Percentiles rank a stretch among this genome's conserved stretches.
Conservation (phyloP, 1,140 invertebrate genomes). For the Anoplolepis gracilipes region DNA sequence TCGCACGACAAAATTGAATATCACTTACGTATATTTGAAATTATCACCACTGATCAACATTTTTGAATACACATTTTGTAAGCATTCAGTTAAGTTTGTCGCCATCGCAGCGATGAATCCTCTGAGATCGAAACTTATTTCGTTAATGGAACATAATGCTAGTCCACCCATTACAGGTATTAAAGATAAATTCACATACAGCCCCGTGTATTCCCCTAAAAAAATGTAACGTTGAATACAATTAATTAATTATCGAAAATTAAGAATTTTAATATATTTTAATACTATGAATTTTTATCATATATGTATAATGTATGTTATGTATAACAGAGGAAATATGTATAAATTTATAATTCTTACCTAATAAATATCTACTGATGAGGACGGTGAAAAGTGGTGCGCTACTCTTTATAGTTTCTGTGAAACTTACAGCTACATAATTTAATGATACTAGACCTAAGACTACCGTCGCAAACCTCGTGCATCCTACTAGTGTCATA, state of each 20-base stretch:
- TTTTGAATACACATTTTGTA: slow-evolving; percentile 95
- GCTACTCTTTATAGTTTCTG: slow-evolving; percentile 95
- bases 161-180: slow-evolving; percentile 95
- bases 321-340: background rate
- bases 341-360: slow-evolving; percentile 77
- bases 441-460: slow-evolving; percentile 92
- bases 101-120: slow-evolving; percentile 93
- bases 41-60: slow-evolving; percentile 93
- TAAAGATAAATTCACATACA: slow-evolving; percentile 92
- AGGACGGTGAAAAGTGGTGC: slow-evolving; percentile 94
- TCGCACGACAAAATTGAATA: background rate
- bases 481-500: slow-evolving; percentile 92
- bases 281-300: background rate
- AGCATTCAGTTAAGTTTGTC: slow-evolving; percentile 94
- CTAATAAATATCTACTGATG: slow-evolving; percentile 90
- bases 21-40: slow-evolving; percentile 92
- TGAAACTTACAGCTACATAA: slow-evolving; percentile 95
- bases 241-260: slow-evolving; percentile 22
- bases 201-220: slow-evolving; percentile 90
- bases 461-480: slow-evolving; percentile 92
- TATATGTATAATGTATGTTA: background rate
- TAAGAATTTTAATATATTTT: too few species aligned
- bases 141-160: slow-evolving; percentile 93
- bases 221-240: slow-evolving; percentile 70
- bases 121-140: slow-evolving; percentile 92